Evolutionary conservation across 2,888 invertebrate species (phyloP).

Genomic region (Scaptodrosophila latifasciaeformis): DNA sequence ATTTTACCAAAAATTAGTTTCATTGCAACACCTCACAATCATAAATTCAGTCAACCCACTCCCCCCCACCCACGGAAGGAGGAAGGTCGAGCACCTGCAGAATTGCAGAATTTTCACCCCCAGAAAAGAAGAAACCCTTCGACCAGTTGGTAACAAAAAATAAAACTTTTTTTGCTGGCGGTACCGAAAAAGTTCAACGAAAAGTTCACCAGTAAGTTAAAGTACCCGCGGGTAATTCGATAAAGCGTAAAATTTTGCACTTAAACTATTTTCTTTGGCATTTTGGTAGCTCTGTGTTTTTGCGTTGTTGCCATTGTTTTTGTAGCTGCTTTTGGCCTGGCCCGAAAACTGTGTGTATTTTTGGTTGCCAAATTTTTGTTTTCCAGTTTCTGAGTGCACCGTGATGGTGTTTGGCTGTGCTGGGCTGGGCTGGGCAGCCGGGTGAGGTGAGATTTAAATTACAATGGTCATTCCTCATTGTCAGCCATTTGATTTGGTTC

Average conservation of each 20-base stretch:
- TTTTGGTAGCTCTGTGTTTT: slow-evolving; percentile 49
- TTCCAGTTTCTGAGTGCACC: too few species aligned
- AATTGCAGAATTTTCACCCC: not conserved
- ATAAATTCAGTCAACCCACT: slow-evolving; percentile 47
- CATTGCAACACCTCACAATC: slow-evolving; percentile 63
- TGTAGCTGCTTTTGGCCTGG: too few species aligned
- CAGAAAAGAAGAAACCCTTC: slow-evolving; percentile 15
- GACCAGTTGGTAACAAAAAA: slow-evolving; percentile 23
- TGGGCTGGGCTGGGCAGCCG: too few species aligned
- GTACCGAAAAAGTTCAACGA: slow-evolving; percentile 32
- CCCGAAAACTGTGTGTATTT: too few species aligned
- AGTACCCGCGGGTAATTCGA: slow-evolving; percentile 73
- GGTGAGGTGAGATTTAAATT: too few species aligned
- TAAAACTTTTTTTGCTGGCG: slow-evolving; percentile 13
- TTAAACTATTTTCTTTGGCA: slow-evolving; percentile 65
- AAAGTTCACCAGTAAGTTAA: slow-evolving; percentile 58
- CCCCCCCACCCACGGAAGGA: not conserved
- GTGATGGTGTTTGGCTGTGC: too few species aligned
- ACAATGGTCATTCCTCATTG: too few species aligned
- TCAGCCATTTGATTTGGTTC: too few species aligned
- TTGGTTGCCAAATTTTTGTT: too few species aligned
- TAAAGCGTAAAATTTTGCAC: slow-evolving; percentile 73
- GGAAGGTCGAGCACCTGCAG: slow-evolving; percentile 4
- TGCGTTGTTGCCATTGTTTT: slow-evolving; percentile 36
- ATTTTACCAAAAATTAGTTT: slow-evolving; percentile 52